Base-by-base conservation (phyloP, 2,113 vertebrate species). In the Macquaria australasica region DNA sequence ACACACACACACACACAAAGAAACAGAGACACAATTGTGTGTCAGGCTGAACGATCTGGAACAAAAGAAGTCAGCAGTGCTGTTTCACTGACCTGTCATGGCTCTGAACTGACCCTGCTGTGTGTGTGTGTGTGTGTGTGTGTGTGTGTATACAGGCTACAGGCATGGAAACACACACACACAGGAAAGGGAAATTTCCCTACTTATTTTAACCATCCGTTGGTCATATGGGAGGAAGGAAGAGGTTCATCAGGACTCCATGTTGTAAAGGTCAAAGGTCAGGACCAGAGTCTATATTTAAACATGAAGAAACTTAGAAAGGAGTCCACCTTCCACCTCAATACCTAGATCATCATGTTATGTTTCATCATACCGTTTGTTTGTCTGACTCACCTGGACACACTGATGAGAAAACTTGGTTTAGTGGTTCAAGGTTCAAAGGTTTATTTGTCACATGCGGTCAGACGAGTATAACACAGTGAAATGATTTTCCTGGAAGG, bases 101-200 rank as follows among this genome's bases (percentile, higher is more conserved):
- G 16, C 43, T 70, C 56, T 37, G 60, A 55, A 16, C 2, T 74
- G 77, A 83, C 79, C 87, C 55, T 74, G 78, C 56, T 72, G 78
- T 53, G 81, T 60, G 50, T 71, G 83, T 55, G 25, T 55, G 53
- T 59, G 56, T 59, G 48, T 64, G 60, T 20, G 50, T 58, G 39
- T 8, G 6, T 53, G 77, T 68, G 76, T 68, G 62, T 43, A 28
- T 55, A 4, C 50, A 72, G 50, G 11, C 39, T 39, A n/a, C 51
- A 56, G 31, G 12, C 37, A 41, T 23, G 77, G 62, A 84, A 63
- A 79, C 68, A 78, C 6, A 76, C 68, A 79, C 6, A 39, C 50
- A 69, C 59, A 71, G 79, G 73, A 87, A 66, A 85, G 34, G 77
- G 76, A 77, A 81, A 79, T 87, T 51, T 89, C 74, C 58, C 67